These are phyloP conservation scores for Axis porcinus DNA, from an alignment of 2,113 vertebrate genomes.

Conservation along the genomic window DNA sequence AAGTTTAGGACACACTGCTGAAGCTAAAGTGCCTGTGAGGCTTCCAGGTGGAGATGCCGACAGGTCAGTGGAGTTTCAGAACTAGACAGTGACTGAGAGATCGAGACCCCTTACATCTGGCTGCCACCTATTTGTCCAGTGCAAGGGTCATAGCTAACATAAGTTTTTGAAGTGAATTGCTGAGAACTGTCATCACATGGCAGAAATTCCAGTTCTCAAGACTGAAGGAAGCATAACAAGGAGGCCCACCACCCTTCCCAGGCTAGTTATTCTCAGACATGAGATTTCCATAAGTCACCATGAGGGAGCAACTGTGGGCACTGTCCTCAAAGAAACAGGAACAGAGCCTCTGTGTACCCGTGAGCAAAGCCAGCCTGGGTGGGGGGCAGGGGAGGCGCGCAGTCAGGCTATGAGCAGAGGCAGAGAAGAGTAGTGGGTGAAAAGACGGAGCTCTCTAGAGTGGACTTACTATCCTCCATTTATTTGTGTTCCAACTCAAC, in stretches of 20 bases:
- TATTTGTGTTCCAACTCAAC: neutral
- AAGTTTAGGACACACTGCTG: neutral
- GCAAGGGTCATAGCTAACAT: neutral
- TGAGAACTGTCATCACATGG: neutral
- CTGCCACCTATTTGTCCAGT: neutral
- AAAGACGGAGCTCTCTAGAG: neutral
- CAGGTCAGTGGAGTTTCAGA: neutral
- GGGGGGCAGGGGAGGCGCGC: fast-evolving
- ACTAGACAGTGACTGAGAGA: neutral
- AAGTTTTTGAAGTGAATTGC: neutral
- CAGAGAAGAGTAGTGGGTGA: neutral
- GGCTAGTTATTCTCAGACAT: neutral
- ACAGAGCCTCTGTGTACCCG: neutral
- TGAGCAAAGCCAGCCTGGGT: neutral
- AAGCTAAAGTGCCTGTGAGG: neutral
- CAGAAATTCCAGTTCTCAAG: neutral
- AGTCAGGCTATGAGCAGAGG: neutral
- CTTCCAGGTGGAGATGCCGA: neutral
- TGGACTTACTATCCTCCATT: neutral
- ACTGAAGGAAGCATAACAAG: neutral
- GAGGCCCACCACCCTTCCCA: neutral
- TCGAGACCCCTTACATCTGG: neutral
- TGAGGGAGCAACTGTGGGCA: neutral
- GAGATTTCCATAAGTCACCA: neutral
- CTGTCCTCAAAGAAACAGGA: neutral